phyloP scores from a whole-genome alignment of 1,140 invertebrate genomes.

The Vollenhovia emeryi region DNA sequence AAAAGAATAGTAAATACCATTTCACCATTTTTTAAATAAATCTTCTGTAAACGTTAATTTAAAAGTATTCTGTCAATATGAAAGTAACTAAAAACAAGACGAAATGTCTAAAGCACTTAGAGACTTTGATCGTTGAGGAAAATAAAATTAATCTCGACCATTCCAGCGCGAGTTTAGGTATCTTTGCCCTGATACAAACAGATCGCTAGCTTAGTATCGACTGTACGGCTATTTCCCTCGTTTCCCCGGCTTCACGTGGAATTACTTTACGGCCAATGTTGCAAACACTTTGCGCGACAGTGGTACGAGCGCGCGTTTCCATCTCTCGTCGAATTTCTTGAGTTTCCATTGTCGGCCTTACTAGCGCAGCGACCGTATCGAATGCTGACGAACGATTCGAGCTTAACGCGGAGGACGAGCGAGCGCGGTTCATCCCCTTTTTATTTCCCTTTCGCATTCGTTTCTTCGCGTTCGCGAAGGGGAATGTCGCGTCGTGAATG shows the following conservation, averaged over 20 bases:
- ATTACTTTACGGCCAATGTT: constrained; percentile 23
- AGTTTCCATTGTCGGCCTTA: background rate
- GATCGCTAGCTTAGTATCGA: background rate
- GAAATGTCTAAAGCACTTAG: background rate
- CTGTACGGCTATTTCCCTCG: background rate
- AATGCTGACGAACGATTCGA: constrained; percentile 20
- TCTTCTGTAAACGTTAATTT: background rate
- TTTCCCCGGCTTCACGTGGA: background rate
- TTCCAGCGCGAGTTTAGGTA: background rate
- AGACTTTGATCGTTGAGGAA: background rate
- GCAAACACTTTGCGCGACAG: background rate
- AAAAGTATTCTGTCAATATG: background rate
- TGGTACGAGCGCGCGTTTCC: background rate
- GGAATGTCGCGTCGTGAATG: constrained; percentile 4
- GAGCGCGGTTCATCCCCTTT: background rate
- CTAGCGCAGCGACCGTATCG: background rate
- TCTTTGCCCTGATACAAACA: background rate
- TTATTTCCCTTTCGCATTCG: background rate
- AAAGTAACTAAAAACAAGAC: background rate
- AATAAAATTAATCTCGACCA: constrained; percentile 18
- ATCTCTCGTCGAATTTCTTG: constrained; percentile 20
- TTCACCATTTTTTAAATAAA: background rate
- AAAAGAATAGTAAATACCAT: background rate
- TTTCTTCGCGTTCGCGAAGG: constrained; percentile 3
- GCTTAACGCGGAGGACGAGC: background rate